Evolutionary conservation across 2,797 vertebrate species (phyloP), one percentile per base, ranked within the genome.

Genomic region (Rhabdomys pumilio): DNA sequence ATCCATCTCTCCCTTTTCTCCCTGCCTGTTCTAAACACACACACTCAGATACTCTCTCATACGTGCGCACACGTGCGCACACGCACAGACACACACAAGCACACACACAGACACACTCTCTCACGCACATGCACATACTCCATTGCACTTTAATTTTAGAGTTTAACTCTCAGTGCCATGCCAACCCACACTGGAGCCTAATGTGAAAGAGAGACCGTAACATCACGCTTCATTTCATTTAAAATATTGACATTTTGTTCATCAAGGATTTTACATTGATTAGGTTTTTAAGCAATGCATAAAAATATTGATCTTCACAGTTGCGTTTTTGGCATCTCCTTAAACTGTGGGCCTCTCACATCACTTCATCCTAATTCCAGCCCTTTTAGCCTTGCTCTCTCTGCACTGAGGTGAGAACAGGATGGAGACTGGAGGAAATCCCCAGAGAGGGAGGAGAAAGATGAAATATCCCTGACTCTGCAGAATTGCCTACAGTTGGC

Each of bases 131-230:
- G 24, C 10, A 57, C 82, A 79, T 10, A 10, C 4, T 1, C 12
- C n/a, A 55, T 61, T 89, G 63, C 34, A 41, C 77, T 88, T 80
- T 72, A 93, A 59, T 91, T 91, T 91, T 90, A 76, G 24, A 65
- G 61, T 79, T 91, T 84, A 85, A 79, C 11, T 80, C 50, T 82
- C 41, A 76, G 41, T 38, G 65, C 31, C 59, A 72, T 41, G 26
- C 57, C 47, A 34, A 61, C 34, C 59, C 55, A 81, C 38, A 77
- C 44, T 69, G 53, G 61, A 94, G 11, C 61, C 41, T 63, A 38
- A 82, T 44, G 26, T 79, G 75, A 92, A 94, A 75, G 34, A 83
- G 97, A 93, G 89, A 79, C 65, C 50, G 61, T 41, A 92, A 69
- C 11, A n/a, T 0, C 15, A 10, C 6, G 65, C 20, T 20, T 91